Percentiles rank a stretch among this genome's conserved stretches.
Conservation (phyloP, 1,140 invertebrate species). For the Heliconius hewitsoni region DNA sequence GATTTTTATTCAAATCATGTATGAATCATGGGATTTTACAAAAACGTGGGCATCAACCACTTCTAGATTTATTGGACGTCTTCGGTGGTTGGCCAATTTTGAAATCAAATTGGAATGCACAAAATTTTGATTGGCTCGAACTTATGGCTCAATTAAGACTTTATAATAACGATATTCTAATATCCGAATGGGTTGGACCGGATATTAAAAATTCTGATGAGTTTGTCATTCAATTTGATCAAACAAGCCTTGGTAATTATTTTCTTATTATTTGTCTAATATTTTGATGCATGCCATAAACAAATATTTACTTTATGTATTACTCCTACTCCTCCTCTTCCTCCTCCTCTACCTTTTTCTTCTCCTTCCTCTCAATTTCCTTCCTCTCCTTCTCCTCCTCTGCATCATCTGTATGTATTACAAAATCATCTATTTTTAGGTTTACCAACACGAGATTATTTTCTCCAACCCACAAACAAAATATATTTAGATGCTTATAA, state of each 20-base stretch:
- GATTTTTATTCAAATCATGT: conserved; percentile 91
- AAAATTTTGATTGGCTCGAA: conserved; percentile 88
- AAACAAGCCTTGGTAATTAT: conserved; percentile 87
- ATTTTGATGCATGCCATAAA: too few relatives aligned
- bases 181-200: conserved; percentile 92
- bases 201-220: conserved; percentile 94
- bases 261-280: neutral
- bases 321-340: too few relatives aligned
- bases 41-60: conserved; percentile 85
- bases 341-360: too few relatives aligned
- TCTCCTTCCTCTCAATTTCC: too few relatives aligned
- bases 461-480: conserved; percentile 86
- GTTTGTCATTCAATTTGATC: conserved; percentile 94
- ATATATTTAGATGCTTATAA: conserved; percentile 90
- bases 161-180: conserved; percentile 92
- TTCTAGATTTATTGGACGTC: conserved; percentile 86
- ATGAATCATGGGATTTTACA: conserved; percentile 89
- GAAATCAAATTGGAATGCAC: conserved; percentile 83
- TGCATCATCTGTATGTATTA: neutral
- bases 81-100: conserved; percentile 94
- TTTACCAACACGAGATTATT: conserved; percentile 93
- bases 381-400: too few relatives aligned
- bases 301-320: too few relatives aligned
- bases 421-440: conserved; percentile 63
- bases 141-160: conserved; percentile 88